phyloP scores from a whole-genome alignment of 2,113 vertebrate genomes.

The Oreochromis niloticus region DNA sequence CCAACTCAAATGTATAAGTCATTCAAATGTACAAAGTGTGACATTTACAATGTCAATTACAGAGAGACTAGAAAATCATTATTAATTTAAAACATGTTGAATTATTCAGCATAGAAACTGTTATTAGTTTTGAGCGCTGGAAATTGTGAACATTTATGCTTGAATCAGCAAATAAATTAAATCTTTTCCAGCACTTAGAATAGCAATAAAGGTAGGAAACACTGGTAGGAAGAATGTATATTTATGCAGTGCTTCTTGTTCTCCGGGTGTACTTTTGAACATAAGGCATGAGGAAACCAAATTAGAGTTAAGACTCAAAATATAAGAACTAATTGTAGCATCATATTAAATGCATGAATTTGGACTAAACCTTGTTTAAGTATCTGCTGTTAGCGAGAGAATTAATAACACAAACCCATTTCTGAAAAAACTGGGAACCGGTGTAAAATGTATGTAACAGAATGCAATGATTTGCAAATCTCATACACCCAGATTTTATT shows the following conservation, averaged over 20 bases:
- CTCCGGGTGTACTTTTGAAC: neutral
- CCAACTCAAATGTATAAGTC: conserved; percentile 16
- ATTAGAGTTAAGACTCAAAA: neutral
- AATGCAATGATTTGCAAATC: neutral
- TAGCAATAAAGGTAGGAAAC: neutral
- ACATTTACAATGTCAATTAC: conserved; percentile 68
- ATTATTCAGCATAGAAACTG: conserved; percentile 57
- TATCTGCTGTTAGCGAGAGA: neutral
- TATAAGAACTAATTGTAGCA: neutral
- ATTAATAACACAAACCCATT: neutral
- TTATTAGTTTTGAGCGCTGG: conserved; percentile 17
- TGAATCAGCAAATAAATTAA: conserved; percentile 56
- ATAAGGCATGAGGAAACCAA: neutral
- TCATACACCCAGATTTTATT: neutral
- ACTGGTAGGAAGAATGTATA: neutral
- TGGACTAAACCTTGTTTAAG: neutral
- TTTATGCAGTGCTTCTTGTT: neutral
- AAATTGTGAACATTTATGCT: conserved; percentile 47
- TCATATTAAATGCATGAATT: neutral
- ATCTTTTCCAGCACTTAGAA: conserved; percentile 22
- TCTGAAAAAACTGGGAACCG: neutral
- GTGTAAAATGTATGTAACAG: neutral
- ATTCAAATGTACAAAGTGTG: conserved; percentile 31
- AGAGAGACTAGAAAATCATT: conserved; percentile 48
- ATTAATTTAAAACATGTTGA: conserved; percentile 57